These are phyloP conservation scores for Thera obeliscata DNA, from an alignment of 2,888 invertebrate species.

Conservation along the genomic window DNA sequence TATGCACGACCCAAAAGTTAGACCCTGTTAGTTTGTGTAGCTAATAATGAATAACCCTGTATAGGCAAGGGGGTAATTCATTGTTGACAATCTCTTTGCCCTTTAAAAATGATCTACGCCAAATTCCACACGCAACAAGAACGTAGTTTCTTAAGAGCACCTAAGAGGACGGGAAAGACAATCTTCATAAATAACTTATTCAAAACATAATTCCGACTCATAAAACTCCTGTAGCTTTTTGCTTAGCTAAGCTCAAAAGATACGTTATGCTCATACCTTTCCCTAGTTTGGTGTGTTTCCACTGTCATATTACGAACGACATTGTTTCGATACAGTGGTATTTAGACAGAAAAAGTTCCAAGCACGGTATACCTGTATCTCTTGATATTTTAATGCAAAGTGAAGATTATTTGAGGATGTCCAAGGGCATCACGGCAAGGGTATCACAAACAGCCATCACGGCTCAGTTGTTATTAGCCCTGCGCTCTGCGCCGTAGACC, in stretches of 20 bases:
- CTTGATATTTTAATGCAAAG: too few relatives aligned
- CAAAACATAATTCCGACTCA: constrained; percentile 51
- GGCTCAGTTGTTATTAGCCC: too few relatives aligned
- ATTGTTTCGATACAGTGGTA: not conserved
- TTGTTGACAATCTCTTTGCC: not conserved
- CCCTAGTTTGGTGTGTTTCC: constrained; percentile 34
- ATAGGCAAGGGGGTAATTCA: too few relatives aligned
- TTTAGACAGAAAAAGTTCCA: too few relatives aligned
- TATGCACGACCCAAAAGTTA: too few relatives aligned
- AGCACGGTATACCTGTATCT: too few relatives aligned
- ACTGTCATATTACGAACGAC: not conserved
- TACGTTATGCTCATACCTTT: constrained; percentile 48
- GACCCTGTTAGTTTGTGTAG: too few relatives aligned
- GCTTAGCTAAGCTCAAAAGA: constrained; percentile 43
- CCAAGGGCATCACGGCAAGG: too few relatives aligned
- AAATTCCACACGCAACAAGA: constrained; percentile 12
- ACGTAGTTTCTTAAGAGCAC: constrained; percentile 1
- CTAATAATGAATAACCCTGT: too few relatives aligned
- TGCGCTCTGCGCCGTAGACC: too few relatives aligned
- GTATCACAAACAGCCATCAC: too few relatives aligned
- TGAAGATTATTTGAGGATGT: too few relatives aligned
- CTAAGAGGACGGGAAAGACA: constrained; percentile 24
- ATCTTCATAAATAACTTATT: constrained; percentile 56
- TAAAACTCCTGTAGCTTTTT: constrained; percentile 47
- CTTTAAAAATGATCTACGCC: constrained; percentile 17